Conservation (phyloP, 2,797 vertebrate genomes). For the Pipistrellus nathusii region DNA sequence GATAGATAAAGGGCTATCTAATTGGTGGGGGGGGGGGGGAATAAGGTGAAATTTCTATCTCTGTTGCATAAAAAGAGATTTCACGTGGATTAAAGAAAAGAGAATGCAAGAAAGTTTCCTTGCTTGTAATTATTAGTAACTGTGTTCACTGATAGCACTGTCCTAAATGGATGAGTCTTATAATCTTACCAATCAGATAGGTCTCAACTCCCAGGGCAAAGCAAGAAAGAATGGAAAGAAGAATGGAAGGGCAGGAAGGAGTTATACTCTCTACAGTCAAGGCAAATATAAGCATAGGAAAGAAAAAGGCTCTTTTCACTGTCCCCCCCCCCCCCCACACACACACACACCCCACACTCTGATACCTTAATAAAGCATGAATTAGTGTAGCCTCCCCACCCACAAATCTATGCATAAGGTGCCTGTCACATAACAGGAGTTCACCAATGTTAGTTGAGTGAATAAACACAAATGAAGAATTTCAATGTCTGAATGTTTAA, state of each 20-base stretch:
- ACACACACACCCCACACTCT: too few relatives aligned
- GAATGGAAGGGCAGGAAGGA: neutral
- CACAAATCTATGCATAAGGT: neutral
- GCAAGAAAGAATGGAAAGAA: neutral
- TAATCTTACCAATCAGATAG: neutral
- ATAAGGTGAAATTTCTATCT: neutral
- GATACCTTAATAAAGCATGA: too few relatives aligned
- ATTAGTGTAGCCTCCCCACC: neutral
- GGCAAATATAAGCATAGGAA: neutral
- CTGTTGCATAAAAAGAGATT: constrained; percentile 48
- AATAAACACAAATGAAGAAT: constrained; percentile 43
- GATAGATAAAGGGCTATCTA: neutral
- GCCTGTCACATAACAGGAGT: neutral
- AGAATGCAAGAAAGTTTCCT: neutral
- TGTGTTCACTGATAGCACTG: neutral
- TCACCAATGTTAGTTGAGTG: neutral
- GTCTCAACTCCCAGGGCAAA: neutral
- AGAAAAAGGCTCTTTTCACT: neutral
- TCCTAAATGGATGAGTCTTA: neutral
- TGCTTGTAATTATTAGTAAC: neutral
- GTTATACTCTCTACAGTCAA: neutral
- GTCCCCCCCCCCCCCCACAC: rapidly evolving
- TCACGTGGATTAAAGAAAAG: constrained; percentile 17
- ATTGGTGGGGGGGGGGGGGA: too few relatives aligned
- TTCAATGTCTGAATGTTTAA: neutral